Base-by-base conservation (phyloP, 1,140 invertebrate genomes). In the Dendroctonus valens region DNA sequence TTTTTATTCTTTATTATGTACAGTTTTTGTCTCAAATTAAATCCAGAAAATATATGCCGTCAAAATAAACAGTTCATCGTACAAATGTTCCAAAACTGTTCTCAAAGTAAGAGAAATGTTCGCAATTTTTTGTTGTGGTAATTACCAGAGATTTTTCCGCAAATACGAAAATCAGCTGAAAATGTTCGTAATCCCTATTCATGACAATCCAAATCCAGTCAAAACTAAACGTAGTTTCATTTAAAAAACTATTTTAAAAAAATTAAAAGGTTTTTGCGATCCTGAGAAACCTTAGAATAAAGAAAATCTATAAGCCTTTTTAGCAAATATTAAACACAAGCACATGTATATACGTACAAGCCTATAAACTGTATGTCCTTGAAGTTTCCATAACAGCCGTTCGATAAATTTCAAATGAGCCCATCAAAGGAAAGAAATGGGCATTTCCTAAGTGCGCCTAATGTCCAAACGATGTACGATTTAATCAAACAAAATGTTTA, bases 321-420 rank as follows among this genome's bases (percentile, higher is more conserved):
- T 14, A 11, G 51, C 26, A 6, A 53, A 6, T 15, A 26, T 15
- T 14, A 53, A 53, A 53, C 11, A 14, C 9, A 9, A n/a, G 14
- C 37, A n/a, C 5, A 53, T 0, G 5, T 6, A 5, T 53, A 0
- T 3, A 37, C 6, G 14, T 6, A 2, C n/a, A 62, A 52, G 46
- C 52, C 39, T 39, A 44, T 61, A 39, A 44, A n/a, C 26, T 26
- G 42, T 59, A 59, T 46, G 37, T 46, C 11, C 46, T 42, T 48
- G 49, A 37, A 58, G 52, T 50, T 60, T 39, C 64, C 58, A 59
- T 62, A 58, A 59, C 59, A 69, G 66, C 63, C 46, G 68, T 54
- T 69, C 68, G 68, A 69, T 69, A 69, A 59, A 54, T 66, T 67
- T 61, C 41, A 61, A 67, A 67, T 61, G 42, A 67, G 49, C 14